phyloP scores from a whole-genome alignment of 2,797 vertebrate species.

The Phaenicophaeus curvirostris region DNA sequence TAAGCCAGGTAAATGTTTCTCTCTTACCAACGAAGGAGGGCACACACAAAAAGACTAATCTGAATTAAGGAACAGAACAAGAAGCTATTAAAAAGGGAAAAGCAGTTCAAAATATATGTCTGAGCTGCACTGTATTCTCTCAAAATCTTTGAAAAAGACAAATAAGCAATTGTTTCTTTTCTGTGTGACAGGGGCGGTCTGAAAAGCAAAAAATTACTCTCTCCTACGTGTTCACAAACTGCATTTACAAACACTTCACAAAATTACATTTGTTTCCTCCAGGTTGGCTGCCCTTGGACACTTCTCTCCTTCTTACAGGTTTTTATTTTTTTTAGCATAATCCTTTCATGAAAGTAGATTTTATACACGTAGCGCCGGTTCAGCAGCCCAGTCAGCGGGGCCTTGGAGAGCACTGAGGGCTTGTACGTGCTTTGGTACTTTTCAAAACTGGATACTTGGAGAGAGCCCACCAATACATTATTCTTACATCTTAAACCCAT shows the following conservation, averaged over 20 bases:
- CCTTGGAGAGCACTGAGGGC: background rate
- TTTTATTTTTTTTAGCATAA: background rate
- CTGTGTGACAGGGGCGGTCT: background rate
- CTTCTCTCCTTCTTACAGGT: conserved; percentile 17
- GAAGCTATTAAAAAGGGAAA: background rate
- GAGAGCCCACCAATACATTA: background rate
- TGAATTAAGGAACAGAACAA: background rate
- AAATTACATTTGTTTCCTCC: conserved; percentile 40
- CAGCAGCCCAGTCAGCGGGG: background rate
- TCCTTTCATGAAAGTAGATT: conserved; percentile 16
- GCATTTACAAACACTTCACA: conserved; percentile 42
- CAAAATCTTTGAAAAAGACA: conserved; percentile 26
- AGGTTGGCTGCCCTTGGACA: conserved; percentile 32
- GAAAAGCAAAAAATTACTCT: conserved; percentile 26
- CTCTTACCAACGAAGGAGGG: background rate
- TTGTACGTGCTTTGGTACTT: background rate
- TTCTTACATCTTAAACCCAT: conserved; percentile 46
- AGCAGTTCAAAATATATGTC: background rate
- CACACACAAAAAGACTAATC: background rate
- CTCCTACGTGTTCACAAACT: conserved; percentile 16
- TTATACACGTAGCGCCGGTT: background rate
- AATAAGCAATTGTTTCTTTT: conserved; percentile 26
- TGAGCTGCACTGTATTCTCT: background rate
- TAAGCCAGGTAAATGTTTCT: background rate
- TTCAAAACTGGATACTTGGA: conserved; percentile 18